Evolutionary conservation across 2,113 vertebrate species (phyloP).

Genomic region (Protobothrops flavoviridis): DNA sequence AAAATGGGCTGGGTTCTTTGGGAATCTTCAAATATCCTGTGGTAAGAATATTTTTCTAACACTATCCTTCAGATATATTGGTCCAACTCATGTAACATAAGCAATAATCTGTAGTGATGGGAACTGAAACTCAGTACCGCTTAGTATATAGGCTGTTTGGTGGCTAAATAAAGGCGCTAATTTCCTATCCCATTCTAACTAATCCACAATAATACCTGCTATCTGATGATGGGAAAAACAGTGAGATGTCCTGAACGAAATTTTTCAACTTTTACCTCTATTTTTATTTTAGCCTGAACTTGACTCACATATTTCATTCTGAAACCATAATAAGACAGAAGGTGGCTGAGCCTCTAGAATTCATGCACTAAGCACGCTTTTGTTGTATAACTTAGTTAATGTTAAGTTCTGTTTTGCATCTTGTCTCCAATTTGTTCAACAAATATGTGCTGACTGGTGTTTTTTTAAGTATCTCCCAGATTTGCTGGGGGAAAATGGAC

Average conservation of each 20-base stretch:
- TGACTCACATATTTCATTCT: background rate
- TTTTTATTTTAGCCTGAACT: background rate
- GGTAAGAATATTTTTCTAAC: background rate
- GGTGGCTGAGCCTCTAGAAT: background rate
- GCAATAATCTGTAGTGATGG: background rate
- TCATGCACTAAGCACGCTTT: background rate
- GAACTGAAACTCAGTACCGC: background rate
- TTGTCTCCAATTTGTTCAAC: background rate
- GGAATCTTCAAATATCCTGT: background rate
- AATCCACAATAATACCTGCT: background rate
- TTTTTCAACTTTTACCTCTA: background rate
- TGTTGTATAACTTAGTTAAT: background rate
- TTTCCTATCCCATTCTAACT: background rate
- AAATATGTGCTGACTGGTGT: background rate
- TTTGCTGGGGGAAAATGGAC: slow-evolving; percentile 78
- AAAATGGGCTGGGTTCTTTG: background rate
- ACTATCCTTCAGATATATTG: background rate
- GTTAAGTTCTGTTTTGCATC: background rate
- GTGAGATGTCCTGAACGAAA: background rate
- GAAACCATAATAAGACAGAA: background rate
- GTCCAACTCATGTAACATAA: background rate
- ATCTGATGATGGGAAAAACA: background rate
- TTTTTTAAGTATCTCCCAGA: slow-evolving; percentile 80
- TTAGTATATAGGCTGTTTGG: background rate
- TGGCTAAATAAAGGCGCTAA: background rate